Percentiles rank a stretch among this genome's conserved stretches.
Evolutionary conservation across 2,113 vertebrate species (phyloP).

Genomic region (Oophaga pumilio): DNA sequence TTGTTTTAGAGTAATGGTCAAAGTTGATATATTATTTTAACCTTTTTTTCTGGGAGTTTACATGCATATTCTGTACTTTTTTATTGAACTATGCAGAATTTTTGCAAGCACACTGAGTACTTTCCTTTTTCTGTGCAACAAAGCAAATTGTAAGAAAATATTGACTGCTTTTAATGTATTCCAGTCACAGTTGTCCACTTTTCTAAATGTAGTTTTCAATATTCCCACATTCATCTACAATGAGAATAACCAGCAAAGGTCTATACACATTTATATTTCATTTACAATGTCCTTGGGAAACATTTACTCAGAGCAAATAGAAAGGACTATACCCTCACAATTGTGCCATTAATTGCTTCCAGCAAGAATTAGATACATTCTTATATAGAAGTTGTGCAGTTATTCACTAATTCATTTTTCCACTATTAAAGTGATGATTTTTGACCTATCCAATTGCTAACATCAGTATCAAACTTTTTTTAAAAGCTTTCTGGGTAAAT

Average conservation of each 20-base stretch:
- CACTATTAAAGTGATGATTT: slow-evolving; percentile 5
- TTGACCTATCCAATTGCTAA: slow-evolving; percentile 1
- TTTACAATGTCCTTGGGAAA: slow-evolving; percentile 44
- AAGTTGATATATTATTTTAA: neutral
- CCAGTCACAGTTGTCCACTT: slow-evolving; percentile 31
- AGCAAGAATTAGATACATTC: slow-evolving; percentile 10
- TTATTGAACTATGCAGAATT: slow-evolving; percentile 3
- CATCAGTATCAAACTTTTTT: neutral
- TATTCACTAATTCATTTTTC: neutral
- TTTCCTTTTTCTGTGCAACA: neutral
- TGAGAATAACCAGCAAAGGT: slow-evolving; percentile 36
- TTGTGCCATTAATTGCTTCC: slow-evolving; percentile 26
- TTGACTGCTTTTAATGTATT: slow-evolving; percentile 36
- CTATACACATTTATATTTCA: slow-evolving; percentile 29
- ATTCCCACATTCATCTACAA: slow-evolving; percentile 14
- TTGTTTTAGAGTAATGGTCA: neutral
- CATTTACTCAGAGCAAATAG: slow-evolving; percentile 34
- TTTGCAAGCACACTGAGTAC: neutral
- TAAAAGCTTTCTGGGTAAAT: neutral
- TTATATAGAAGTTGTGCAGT: neutral
- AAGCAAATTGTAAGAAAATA: slow-evolving; percentile 12
- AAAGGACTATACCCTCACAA: slow-evolving; percentile 16
- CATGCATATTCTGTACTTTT: neutral
- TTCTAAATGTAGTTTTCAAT: slow-evolving; percentile 28
- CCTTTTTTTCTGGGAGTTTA: neutral